These are phyloP conservation scores for Drosophila longiperda DNA, from an alignment of 2,888 invertebrate genomes.

Conservation along the genomic window DNA sequence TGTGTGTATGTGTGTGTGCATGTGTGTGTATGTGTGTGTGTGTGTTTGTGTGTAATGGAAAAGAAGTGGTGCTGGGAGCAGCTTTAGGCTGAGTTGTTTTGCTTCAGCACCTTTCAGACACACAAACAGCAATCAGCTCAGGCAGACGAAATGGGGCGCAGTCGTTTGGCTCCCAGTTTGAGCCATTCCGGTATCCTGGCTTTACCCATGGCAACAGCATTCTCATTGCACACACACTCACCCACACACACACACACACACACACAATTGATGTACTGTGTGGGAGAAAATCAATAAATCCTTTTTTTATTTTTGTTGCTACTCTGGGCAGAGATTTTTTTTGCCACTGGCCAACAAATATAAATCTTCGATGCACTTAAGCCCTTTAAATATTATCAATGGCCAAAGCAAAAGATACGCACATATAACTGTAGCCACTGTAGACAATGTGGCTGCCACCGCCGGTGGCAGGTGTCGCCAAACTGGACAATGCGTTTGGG, in stretches of 20 bases:
- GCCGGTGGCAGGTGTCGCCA: conserved; percentile 26
- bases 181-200: conserved; percentile 27
- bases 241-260: conserved; percentile 13
- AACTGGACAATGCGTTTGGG: conserved; percentile 19
- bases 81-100: conserved; percentile 63
- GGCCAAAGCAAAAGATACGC: conserved; percentile 43
- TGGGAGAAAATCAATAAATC: conserved; percentile 77
- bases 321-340: conserved; percentile 45
- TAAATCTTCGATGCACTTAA: conserved; percentile 76
- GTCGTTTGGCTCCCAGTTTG: conserved; percentile 52
- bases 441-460: conserved; percentile 2
- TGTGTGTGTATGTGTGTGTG: neutral
- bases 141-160: conserved; percentile 58
- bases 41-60: neutral
- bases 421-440: conserved; percentile 12
- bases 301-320: conserved; percentile 59
- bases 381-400: conserved; percentile 79
- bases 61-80: neutral
- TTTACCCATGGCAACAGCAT: conserved; percentile 60
- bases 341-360: conserved; percentile 71
- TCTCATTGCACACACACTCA: conserved; percentile 26
- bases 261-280: conserved; percentile 30
- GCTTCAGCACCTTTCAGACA: conserved; percentile 71
- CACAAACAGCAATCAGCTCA: conserved; percentile 59
- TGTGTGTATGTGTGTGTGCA: neutral